phyloP scores from a whole-genome alignment of 2,888 invertebrate genomes.

The Chalcis sispes region DNA sequence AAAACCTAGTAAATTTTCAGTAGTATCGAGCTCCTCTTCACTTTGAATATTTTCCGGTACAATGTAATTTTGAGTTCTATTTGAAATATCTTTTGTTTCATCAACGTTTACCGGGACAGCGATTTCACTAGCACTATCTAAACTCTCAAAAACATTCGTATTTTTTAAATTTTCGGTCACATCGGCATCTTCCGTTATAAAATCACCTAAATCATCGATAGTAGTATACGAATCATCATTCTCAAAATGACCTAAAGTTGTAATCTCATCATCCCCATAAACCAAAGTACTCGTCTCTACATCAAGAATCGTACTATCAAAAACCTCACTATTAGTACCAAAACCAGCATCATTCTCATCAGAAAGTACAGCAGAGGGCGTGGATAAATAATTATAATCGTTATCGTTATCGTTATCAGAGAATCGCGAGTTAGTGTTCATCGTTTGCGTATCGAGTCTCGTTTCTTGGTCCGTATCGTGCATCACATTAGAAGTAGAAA shows the following conservation, averaged over 20 bases:
- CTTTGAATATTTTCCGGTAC: not conserved
- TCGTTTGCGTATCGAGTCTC: constrained; percentile 38
- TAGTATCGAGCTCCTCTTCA: not conserved
- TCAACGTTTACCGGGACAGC: too few relatives aligned
- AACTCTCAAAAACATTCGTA: too few relatives aligned
- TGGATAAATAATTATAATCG: constrained; percentile 4
- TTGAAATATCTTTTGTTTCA: too few relatives aligned
- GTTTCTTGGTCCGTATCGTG: constrained; percentile 10
- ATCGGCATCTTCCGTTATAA: not conserved
- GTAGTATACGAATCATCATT: not conserved
- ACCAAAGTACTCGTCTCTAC: not conserved
- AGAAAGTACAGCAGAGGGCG: not conserved
- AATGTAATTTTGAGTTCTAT: too few relatives aligned
- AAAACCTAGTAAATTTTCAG: not conserved
- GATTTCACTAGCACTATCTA: too few relatives aligned
- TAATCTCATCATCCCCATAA: not conserved
- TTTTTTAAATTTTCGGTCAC: not conserved
- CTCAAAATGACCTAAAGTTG: too few relatives aligned
- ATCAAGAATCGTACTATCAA: constrained; percentile 13
- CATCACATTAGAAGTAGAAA: not conserved
- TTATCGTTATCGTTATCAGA: constrained; percentile 46
- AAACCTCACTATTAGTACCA: not conserved
- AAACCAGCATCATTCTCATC: not conserved
- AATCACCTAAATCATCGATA: not conserved
- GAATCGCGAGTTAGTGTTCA: constrained; percentile 33